Conservation (phyloP, 2,888 invertebrate genomes). For the Pyrochroa serraticornis region DNA sequence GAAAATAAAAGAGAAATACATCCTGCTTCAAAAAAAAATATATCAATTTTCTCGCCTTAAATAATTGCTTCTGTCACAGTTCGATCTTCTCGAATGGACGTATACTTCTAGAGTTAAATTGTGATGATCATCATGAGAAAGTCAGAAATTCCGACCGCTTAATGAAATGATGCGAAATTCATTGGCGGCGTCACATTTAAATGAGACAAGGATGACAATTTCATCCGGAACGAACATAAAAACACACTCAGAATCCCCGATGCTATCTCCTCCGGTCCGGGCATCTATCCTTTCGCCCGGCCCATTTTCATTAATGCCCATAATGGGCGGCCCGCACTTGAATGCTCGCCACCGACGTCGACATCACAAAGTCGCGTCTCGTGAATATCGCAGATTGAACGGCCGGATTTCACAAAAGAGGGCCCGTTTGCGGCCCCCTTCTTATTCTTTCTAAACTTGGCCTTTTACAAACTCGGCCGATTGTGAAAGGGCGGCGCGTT, state of each 20-base stretch:
- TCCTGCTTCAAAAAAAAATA: too few relatives aligned
- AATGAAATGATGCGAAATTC: conserved; percentile 49
- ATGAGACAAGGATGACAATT: conserved; percentile 55
- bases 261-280: conserved; percentile 46
- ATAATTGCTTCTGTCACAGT: too few relatives aligned
- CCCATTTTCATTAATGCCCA: conserved; percentile 53
- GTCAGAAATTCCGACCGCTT: conserved; percentile 4
- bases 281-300: conserved; percentile 44
- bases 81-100: too few relatives aligned
- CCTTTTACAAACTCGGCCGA: conserved; percentile 24
- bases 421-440: conserved; percentile 15
- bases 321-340: conserved; percentile 44
- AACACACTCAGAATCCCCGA: conserved; percentile 53
- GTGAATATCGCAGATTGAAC: conserved; percentile 36
- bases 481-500: conserved; percentile 23
- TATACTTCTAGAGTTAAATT: too few relatives aligned
- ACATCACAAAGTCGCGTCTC: conserved; percentile 38
- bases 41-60: too few relatives aligned
- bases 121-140: too few relatives aligned
- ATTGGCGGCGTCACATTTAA: conserved; percentile 52
- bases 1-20: too few relatives aligned
- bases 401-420: conserved; percentile 25
- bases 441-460: conserved; percentile 26
- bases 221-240: conserved; percentile 55
- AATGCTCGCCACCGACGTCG: conserved; percentile 31